A percentile compares a stretch with the other conserved stretches of the same genome.
Evolutionary conservation across 1,140 invertebrate species (phyloP).

Genomic region (Anoplophora glabripennis): DNA sequence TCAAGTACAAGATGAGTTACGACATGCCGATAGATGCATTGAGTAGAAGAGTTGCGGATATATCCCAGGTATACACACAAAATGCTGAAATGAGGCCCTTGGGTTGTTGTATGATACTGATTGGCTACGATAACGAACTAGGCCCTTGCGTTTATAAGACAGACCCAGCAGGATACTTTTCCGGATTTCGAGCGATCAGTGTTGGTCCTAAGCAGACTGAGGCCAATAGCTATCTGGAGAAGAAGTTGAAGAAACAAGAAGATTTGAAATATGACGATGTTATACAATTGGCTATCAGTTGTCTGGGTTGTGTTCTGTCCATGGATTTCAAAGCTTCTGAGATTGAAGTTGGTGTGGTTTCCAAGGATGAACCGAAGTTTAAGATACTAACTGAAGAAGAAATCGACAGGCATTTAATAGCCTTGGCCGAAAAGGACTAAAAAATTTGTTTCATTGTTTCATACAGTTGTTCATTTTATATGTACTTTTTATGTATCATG

Average conservation of each 20-base stretch:
- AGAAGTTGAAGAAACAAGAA: constrained; percentile 94
- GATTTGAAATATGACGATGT: constrained; percentile 78
- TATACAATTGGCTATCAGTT: constrained; percentile 93
- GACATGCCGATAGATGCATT: constrained; percentile 94
- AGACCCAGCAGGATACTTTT: constrained; percentile 98
- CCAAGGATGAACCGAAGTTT: constrained; percentile 79
- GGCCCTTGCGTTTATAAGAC: constrained; percentile 93
- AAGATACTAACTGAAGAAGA: constrained; percentile 81
- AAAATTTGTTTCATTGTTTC: no score
- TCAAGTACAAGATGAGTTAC: constrained; percentile 95
- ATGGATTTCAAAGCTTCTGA: constrained; percentile 96
- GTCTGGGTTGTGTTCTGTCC: constrained; percentile 87
- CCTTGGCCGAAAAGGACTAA: constrained; percentile 93
- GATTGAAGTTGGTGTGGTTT: constrained; percentile 94
- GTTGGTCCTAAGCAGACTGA: constrained; percentile 96
- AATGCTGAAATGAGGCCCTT: constrained; percentile 99
- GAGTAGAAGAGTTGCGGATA: constrained; percentile 94
- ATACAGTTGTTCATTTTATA: no score
- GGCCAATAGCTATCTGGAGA: constrained; percentile 95
- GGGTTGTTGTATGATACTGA: constrained; percentile 97
- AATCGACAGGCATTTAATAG: constrained; percentile 88
- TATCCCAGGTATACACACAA: constrained; percentile 95
- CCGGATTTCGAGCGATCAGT: constrained; percentile 88
- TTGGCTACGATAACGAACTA: constrained; percentile 88
- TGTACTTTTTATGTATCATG: no score